These are phyloP conservation scores for Eubasilissa splendida DNA, from an alignment of 2,888 invertebrate genomes.

Conservation along the genomic window DNA sequence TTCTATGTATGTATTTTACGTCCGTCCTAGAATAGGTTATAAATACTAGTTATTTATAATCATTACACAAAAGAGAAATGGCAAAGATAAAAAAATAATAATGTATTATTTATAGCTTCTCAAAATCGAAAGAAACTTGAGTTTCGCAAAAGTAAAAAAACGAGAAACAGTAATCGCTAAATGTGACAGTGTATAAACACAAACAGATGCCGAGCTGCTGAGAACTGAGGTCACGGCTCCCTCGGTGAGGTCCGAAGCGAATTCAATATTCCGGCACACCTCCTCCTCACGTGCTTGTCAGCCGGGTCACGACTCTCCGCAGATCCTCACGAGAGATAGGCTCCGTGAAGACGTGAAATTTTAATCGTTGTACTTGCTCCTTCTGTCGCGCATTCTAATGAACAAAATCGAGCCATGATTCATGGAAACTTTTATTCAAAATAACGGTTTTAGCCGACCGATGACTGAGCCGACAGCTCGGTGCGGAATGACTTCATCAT, in stretches of 20 bases:
- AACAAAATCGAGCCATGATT: background rate
- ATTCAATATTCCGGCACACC: background rate
- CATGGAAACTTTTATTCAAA: background rate
- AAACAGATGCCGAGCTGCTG: background rate
- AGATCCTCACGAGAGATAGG: constrained; percentile 10
- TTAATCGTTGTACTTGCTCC: background rate
- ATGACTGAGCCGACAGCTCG: too few relatives aligned
- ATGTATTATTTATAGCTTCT: too few relatives aligned
- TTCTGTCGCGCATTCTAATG: constrained; percentile 11
- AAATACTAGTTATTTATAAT: too few relatives aligned
- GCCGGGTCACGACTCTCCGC: background rate
- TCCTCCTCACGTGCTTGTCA: background rate
- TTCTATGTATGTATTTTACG: too few relatives aligned
- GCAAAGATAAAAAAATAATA: too few relatives aligned
- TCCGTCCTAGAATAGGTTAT: too few relatives aligned
- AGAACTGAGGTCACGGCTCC: constrained; percentile 8
- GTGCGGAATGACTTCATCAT: too few relatives aligned
- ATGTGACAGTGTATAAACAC: too few relatives aligned
- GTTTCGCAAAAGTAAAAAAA: too few relatives aligned
- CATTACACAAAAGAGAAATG: too few relatives aligned
- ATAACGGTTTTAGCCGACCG: background rate
- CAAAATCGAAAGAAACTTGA: too few relatives aligned
- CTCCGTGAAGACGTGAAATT: constrained; percentile 9
- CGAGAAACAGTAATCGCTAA: too few relatives aligned
- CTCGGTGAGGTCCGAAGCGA: background rate